These are phyloP conservation scores for Brachypterus glaber DNA, from an alignment of 2,888 invertebrate species.

Conservation along the genomic window DNA sequence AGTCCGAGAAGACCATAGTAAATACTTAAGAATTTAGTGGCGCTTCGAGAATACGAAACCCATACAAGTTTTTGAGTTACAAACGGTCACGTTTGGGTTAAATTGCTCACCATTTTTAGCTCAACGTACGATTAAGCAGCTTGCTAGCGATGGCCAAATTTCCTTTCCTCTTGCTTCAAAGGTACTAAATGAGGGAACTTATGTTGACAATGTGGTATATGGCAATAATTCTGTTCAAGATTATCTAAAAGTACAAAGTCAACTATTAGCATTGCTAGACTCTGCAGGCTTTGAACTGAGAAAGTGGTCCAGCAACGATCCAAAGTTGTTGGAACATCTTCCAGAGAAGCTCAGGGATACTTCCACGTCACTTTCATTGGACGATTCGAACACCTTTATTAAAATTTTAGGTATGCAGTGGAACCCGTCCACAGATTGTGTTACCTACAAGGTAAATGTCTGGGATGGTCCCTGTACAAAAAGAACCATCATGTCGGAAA, in stretches of 20 bases:
- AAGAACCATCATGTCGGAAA: too few relatives aligned
- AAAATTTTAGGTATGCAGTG: conserved; percentile 4
- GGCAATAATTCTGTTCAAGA: conserved; percentile 8
- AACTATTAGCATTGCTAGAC: conserved; percentile 9
- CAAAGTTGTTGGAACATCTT: background rate
- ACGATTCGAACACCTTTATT: background rate
- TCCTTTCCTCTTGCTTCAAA: background rate
- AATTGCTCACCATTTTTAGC: conserved; percentile 5
- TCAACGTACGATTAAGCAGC: background rate
- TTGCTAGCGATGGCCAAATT: conserved; percentile 1
- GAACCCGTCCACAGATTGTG: background rate
- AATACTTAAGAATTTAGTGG: conserved; percentile 8
- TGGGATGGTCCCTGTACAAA: conserved; percentile 19
- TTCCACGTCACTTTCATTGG: conserved; percentile 7
- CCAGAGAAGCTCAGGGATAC: conserved; percentile 7
- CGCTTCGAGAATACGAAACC: background rate
- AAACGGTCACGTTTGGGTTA: conserved; percentile 5
- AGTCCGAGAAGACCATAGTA: background rate
- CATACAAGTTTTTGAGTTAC: background rate
- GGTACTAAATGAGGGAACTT: conserved; percentile 1
- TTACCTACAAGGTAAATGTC: conserved; percentile 1
- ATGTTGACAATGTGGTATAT: conserved; percentile 6
- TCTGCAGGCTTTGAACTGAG: conserved; percentile 11
- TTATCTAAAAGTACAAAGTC: conserved; percentile 7
- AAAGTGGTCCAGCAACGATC: conserved; percentile 11